Evolutionary conservation across 2,113 vertebrate genomes (phyloP), one percentile per base, ranked within the genome.

Genomic region (Chaetura pelagica): DNA sequence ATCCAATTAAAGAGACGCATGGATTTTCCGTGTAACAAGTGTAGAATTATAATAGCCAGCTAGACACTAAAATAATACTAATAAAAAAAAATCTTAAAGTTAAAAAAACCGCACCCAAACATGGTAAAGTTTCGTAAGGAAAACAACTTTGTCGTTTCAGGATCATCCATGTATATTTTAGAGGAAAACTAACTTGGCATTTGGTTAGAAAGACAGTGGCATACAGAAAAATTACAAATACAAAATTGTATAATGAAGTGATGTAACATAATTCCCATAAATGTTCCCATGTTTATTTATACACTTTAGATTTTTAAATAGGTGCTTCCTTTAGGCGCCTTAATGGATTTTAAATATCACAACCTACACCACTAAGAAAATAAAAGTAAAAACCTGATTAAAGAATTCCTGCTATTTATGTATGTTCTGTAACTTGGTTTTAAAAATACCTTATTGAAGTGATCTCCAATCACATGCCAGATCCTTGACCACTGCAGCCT

Each of bases 391-490:
- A 78, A 83, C 15, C 0, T 48, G 13, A 59, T 32, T 40, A 51
- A 49, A 69, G n/a, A 34, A 69, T 18, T 55, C 20, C 42, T 10
- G 4, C 24, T 57, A 16, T 22, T 58, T 15, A 18, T 4, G 4
- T 38, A 26, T 2, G 7, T 29, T 58, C 57, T 51, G 7, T 19
- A 78, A 61, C 9, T 16, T 35, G 38, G 55, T 73, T 32, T 4
- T 15, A 52, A 42, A 52, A 52, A 44, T 90, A 99, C 99, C 99
- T 99, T 99, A 94, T 99, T 99, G 96, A 99, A 99, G 94, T 99
- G 99, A 92, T 99, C 99, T 91, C 99, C 99, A 49, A 99, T 99
- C 95, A 99, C 99, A 9, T 99, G 99, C 99, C 99, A 99, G 84
- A 99, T 99, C 55, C 99, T 98, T 12, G 99, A 99, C 99, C 99